Base-by-base conservation (phyloP, 2,888 invertebrate species). In the Melieria omissa region DNA sequence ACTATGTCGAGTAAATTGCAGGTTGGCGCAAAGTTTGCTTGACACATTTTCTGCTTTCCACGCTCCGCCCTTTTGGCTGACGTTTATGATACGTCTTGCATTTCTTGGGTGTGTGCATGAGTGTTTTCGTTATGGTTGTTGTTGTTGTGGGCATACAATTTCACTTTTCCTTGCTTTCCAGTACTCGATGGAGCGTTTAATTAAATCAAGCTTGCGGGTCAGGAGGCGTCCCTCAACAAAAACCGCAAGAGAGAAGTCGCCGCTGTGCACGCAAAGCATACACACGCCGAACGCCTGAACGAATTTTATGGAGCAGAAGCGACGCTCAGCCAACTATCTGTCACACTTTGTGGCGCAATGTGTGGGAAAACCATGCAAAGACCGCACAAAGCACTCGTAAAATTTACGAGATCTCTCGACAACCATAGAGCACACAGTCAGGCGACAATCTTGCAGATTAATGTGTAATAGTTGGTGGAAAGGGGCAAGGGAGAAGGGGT, bases 301-400 rank as follows among this genome's bases (percentile, higher is more conserved):
- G 52, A 14, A 52, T 52, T 52, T 52, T 52, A 52, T 52, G 52
- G 52, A 52, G 52, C 52, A 52, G 12, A 52, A 52, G 52, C 14
- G 2, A 29, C 29, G 29, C 29, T 29, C 29, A 52, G 52, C 12
- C 12, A 52, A 52, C 14, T 49, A n/a, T 52, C n/a, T 52, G 52
- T 52, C n/a, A 52, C 12, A 52, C 52, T 14, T n/a, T n/a, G 52
- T 12, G 14, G 10, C 52, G 14, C 14, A 52, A 52, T 52, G 52
- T 52, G 29, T 29, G 12, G 52, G 4, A 10, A 12, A 8, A n/a
- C 14, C 7, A 52, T 8, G 14, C 5, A 52, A 52, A n/a, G 14
- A 52, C 52, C 52, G 12, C 52, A 52, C 52, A 52, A 14, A 52
- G 49, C 8, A 12, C 8, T 49, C 8, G 49, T 10, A 8, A 12